Percentiles rank a stretch among this genome's conserved stretches.
Evolutionary conservation across 2,888 invertebrate genomes (phyloP).

Genomic region (Cataglyphis altisquamis): DNA sequence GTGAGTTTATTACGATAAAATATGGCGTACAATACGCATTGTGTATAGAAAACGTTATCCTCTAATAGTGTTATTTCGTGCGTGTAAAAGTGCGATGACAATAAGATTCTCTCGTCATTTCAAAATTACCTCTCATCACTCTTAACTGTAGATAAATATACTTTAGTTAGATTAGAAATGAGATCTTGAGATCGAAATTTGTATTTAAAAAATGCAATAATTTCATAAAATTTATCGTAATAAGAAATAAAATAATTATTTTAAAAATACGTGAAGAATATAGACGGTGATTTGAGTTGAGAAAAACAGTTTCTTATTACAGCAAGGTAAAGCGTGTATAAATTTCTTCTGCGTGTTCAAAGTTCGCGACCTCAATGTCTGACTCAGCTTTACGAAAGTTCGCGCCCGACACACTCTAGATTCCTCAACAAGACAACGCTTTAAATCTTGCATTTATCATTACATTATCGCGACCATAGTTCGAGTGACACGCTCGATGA

Average conservation of each 20-base stretch:
- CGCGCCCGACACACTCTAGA: not conserved
- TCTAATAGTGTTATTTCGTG: constrained; percentile 44
- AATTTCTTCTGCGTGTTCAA: not conserved
- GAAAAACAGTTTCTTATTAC: not conserved
- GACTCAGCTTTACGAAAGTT: not conserved
- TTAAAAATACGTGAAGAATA: not conserved
- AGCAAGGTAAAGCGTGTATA: not conserved
- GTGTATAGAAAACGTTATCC: constrained; percentile 36
- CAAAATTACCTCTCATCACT: constrained; percentile 26
- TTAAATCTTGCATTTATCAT: constrained; percentile 25
- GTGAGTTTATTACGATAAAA: constrained; percentile 50
- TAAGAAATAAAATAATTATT: not conserved
- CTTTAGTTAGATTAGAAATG: not conserved
- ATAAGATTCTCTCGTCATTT: constrained; percentile 25
- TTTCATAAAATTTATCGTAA: not conserved
- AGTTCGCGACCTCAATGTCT: not conserved
- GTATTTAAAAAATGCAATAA: not conserved
- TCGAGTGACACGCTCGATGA: constrained; percentile 33
- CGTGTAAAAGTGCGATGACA: constrained; percentile 39
- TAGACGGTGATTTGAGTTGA: too few species aligned
- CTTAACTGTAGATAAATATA: constrained; percentile 7
- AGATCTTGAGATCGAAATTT: not conserved
- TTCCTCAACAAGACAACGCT: not conserved
- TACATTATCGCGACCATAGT: constrained; percentile 11
- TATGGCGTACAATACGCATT: constrained; percentile 24